Base-by-base conservation (phyloP, 2,888 invertebrate genomes). In the Leucophora obtusa region DNA sequence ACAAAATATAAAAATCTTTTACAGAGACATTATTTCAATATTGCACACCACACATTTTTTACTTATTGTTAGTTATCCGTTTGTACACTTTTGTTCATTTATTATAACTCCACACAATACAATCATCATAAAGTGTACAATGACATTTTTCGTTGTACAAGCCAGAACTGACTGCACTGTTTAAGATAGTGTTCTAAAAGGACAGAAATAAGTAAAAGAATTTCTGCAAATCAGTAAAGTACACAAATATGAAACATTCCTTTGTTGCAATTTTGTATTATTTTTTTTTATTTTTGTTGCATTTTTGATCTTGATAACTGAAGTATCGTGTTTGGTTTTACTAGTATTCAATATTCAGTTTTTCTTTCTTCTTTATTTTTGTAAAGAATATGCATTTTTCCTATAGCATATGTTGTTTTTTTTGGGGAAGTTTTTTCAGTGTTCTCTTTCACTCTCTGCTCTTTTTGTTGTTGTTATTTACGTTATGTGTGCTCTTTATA, bases 191-290 rank as follows among this genome's bases (percentile, higher is more conserved):
- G 17, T 14, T 38, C 59, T 43, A 59, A 77, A 77, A 60, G 66
- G 71, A 77, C 54, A 71, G 51, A 69, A 33, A 59, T 17, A 65
- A 66, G 54, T 56, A 50, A 18, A 77, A 77, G 77, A 77, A 81
- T 74, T 77, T 81, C 69, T 77, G 70, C 60, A 77, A 69, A 81
- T 73, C 60, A 70, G 59, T 58, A 74, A 54, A 47, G 54, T 21
- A 75, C 56, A 65, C 54, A 79, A 60, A 58, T 73, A 69, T 81
- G 69, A 66, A 68, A 66, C 73, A 81, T 80, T 76, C 70, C 65
- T 76, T 76, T 73, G 73, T 76, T 69, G 80, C 72, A 74, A 47
- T 68, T 58, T 65, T 50, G 43, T 35, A 38, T 21, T n/a, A 14
- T 38, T 58, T 58, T 51, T 65, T 33, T 21, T 9, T 33, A 11